Percentiles rank a stretch among this genome's conserved stretches.
Evolutionary conservation across 2,888 invertebrate genomes (phyloP).

Genomic region (Dolomedes plantarius): DNA sequence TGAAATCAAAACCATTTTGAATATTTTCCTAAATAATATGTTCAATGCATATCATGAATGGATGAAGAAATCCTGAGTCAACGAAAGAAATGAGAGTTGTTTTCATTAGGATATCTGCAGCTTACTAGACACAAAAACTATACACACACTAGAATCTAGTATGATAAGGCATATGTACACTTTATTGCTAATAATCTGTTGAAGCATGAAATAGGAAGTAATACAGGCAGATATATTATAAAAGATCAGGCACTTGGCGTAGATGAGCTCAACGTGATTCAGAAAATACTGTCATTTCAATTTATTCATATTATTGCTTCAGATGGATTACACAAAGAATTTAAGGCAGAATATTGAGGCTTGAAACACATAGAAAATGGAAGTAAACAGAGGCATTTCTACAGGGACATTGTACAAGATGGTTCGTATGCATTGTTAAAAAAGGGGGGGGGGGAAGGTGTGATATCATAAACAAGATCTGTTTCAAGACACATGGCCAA

Average conservation of each 20-base stretch:
- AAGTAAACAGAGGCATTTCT: too few species aligned
- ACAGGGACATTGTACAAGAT: background rate
- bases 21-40: too few species aligned
- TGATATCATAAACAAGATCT: too few species aligned
- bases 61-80: too few species aligned
- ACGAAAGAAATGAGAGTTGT: background rate
- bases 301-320: conserved; percentile 62
- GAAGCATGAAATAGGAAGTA: conserved; percentile 67
- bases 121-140: conserved; percentile 49
- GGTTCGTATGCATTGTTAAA: background rate
- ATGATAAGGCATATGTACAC: conserved; percentile 69
- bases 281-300: conserved; percentile 68
- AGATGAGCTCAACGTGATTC: conserved; percentile 69
- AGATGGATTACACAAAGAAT: conserved; percentile 9
- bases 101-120: conserved; percentile 30
- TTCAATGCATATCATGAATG: too few species aligned
- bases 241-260: conserved; percentile 67
- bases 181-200: conserved; percentile 67
- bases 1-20: too few species aligned
- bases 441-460: too few species aligned
- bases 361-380: background rate
- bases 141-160: conserved; percentile 48
- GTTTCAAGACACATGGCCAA: too few species aligned
- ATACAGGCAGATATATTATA: conserved; percentile 68
- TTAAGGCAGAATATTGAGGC: conserved; percentile 23